These are phyloP conservation scores for Ranitomeya variabilis DNA, from an alignment of 2,113 vertebrate genomes.

Conservation along the genomic window DNA sequence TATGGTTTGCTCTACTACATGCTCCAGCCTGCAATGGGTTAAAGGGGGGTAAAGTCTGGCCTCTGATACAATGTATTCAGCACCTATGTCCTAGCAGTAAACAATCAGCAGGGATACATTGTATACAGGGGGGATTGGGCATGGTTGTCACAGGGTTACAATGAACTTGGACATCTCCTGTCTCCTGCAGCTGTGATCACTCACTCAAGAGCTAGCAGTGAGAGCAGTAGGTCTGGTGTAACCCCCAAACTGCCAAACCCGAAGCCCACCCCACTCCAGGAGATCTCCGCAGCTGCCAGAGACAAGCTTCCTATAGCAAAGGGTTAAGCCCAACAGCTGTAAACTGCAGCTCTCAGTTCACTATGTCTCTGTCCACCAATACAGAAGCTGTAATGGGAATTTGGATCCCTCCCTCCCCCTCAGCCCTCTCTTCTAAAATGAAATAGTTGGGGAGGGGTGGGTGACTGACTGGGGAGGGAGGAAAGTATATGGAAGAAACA, in stretches of 20 bases:
- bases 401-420: constrained; percentile 61
- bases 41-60: neutral
- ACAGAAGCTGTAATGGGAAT: constrained; percentile 66
- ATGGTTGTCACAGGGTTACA: neutral
- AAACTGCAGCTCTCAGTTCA: constrained; percentile 68
- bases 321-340: constrained; percentile 79
- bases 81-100: neutral
- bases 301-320: constrained; percentile 42
- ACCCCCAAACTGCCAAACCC: neutral
- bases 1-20: neutral
- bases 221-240: neutral
- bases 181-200: neutral
- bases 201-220: neutral
- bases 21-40: neutral
- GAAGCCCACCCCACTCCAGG: neutral
- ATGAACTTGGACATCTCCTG: neutral
- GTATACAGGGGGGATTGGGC: neutral
- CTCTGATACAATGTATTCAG: neutral
- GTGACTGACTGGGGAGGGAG: constrained; percentile 27
- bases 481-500: constrained; percentile 48
- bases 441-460: constrained; percentile 75
- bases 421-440: constrained; percentile 61
- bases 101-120: neutral
- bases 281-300: neutral
- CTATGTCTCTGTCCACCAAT: constrained; percentile 73